phyloP scores from a whole-genome alignment of 1,140 invertebrate genomes.

The Magallana ariakensis region DNA sequence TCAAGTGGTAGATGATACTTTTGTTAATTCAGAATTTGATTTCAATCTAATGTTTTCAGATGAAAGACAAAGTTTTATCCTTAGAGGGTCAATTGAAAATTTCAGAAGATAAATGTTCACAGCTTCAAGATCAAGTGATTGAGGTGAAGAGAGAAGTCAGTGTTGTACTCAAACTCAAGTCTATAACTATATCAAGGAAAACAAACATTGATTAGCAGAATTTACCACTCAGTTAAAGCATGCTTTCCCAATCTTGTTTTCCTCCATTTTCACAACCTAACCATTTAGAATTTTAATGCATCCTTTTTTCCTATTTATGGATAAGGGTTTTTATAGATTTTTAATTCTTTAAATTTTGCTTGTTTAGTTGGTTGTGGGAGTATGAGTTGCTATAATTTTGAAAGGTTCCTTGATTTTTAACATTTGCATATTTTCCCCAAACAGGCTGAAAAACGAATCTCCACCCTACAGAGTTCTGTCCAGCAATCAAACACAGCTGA shows the following conservation, averaged over 20 bases:
- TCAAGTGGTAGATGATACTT: background rate
- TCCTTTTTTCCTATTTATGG: background rate
- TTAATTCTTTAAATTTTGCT: background rate
- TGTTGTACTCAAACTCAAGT: background rate
- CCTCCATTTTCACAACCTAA: constrained; percentile 13
- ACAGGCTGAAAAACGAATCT: constrained; percentile 54
- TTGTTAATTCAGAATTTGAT: background rate
- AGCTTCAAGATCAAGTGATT: constrained; percentile 67
- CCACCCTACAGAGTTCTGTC: constrained; percentile 41
- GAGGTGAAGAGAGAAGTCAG: constrained; percentile 61
- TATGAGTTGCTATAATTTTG: no score
- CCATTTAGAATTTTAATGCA: background rate
- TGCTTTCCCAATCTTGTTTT: background rate
- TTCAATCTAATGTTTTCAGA: constrained; percentile 63
- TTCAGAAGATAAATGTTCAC: constrained; percentile 66
- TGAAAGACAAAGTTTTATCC: constrained; percentile 69
- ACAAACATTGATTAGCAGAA: background rate
- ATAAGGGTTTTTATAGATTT: constrained; percentile 22
- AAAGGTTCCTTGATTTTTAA: no score
- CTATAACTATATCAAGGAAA: background rate
- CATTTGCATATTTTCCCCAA: background rate
- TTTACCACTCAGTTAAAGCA: background rate
- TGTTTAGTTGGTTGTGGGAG: background rate
- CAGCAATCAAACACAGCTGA: constrained; percentile 33
- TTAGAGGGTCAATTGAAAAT: constrained; percentile 68